Conservation (phyloP, 2,888 invertebrate genomes). For the Polylopha cassiicola region DNA sequence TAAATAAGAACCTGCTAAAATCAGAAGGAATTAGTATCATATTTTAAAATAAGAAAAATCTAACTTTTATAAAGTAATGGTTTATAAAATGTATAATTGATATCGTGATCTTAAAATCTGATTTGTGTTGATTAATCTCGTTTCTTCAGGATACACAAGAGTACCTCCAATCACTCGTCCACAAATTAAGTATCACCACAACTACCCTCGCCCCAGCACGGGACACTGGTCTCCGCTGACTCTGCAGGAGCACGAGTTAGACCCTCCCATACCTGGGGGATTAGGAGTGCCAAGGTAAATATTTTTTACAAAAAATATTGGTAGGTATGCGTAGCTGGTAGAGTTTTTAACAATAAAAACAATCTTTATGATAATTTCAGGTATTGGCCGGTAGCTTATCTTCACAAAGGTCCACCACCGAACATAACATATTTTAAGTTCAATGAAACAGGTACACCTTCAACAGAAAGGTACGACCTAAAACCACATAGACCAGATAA, state of each 20-base stretch:
- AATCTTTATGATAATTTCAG: slow-evolving; percentile 42
- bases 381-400: slow-evolving; percentile 88
- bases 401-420: slow-evolving; percentile 88
- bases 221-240: slow-evolving; percentile 58
- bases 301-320: slow-evolving; percentile 16
- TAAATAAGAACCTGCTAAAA: too few species aligned
- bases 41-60: too few species aligned
- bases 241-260: slow-evolving; percentile 37
- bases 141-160: slow-evolving; percentile 53
- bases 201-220: slow-evolving; percentile 49
- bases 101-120: too few species aligned
- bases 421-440: slow-evolving; percentile 79
- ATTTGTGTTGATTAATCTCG: slow-evolving; percentile 11
- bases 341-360: too few species aligned
- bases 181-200: slow-evolving; percentile 56
- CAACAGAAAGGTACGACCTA: slow-evolving; percentile 25
- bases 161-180: slow-evolving; percentile 60
- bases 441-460: slow-evolving; percentile 47
- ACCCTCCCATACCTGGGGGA: slow-evolving; percentile 68
- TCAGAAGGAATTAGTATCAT: too few species aligned
- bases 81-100: background rate
- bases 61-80: background rate
- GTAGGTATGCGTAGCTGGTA: too few species aligned
- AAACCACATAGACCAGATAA: slow-evolving; percentile 10
- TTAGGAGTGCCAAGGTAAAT: slow-evolving; percentile 60